phyloP scores from a whole-genome alignment of 2,113 vertebrate species.

The Reinhardtius hippoglossoides region DNA sequence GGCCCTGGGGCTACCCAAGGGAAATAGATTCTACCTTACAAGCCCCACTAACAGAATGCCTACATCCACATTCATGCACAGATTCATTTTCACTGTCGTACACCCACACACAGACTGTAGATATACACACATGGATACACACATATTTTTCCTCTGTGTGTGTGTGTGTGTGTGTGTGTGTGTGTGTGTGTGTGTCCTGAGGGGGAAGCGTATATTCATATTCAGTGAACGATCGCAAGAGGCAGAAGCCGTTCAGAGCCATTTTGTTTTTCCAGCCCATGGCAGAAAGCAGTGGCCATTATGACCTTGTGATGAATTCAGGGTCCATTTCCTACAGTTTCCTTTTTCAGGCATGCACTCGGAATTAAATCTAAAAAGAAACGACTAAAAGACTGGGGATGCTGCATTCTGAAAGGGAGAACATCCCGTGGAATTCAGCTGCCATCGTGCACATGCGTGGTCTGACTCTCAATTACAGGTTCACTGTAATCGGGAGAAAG shows the following conservation, averaged over 20 bases:
- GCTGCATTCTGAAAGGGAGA: constrained; percentile 1
- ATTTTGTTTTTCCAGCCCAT: constrained; percentile 67
- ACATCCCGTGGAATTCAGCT: constrained; percentile 8
- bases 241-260: constrained; percentile 53
- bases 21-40: constrained; percentile 38
- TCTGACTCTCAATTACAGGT: constrained; percentile 73
- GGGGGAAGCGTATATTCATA: constrained; percentile 64
- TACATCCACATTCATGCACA: constrained; percentile 10
- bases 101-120: constrained; percentile 47
- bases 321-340: constrained; percentile 50
- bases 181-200: constrained; percentile 42
- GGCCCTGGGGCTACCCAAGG: constrained; percentile 2
- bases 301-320: constrained; percentile 71
- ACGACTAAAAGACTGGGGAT: neutral
- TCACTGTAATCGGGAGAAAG: constrained; percentile 81
- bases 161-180: constrained; percentile 14
- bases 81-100: constrained; percentile 19
- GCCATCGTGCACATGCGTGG: neutral
- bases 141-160: constrained; percentile 28
- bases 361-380: constrained; percentile 26
- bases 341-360: constrained; percentile 28
- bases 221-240: constrained; percentile 59
- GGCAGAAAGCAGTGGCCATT: constrained; percentile 59
- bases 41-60: constrained; percentile 4
- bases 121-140: constrained; percentile 21